Evolutionary conservation across 2,113 vertebrate genomes (phyloP).

Genomic region (Trachemys scripta): DNA sequence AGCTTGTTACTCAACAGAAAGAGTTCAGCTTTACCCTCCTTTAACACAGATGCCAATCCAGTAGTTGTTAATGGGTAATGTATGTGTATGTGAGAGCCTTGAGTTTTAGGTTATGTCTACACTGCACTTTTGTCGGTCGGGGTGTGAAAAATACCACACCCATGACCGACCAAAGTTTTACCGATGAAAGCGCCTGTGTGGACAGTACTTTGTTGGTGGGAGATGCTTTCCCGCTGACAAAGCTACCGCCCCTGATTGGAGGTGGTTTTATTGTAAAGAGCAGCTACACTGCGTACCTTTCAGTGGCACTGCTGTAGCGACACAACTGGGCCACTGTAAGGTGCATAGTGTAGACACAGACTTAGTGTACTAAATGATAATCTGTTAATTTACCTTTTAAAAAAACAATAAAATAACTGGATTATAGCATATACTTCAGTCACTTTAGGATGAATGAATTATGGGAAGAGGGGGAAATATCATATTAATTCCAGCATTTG

Average conservation of each 20-base stretch:
- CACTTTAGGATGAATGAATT: conserved; percentile 46
- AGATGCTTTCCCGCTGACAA: too few relatives aligned
- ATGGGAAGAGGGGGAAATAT: not conserved
- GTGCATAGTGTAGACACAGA: too few relatives aligned
- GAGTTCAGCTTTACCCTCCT: not conserved
- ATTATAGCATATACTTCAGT: not conserved
- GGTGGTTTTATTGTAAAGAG: too few relatives aligned
- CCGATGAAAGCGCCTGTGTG: too few relatives aligned
- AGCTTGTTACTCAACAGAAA: not conserved
- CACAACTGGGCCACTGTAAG: too few relatives aligned
- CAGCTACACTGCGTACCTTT: too few relatives aligned
- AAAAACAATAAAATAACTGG: not conserved
- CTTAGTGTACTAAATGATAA: not conserved
- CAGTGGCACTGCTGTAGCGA: too few relatives aligned
- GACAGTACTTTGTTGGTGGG: too few relatives aligned
- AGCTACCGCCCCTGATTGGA: too few relatives aligned
- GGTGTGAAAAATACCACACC: too few relatives aligned
- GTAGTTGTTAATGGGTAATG: not conserved
- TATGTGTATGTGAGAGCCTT: not conserved
- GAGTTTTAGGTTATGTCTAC: not conserved
- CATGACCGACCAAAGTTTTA: too few relatives aligned
- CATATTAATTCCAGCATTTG: not conserved
- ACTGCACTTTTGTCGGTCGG: too few relatives aligned
- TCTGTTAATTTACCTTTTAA: not conserved
- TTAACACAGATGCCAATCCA: not conserved